Evolutionary conservation across 2,888 invertebrate species (phyloP).

Genomic region (Volucella zonaria): DNA sequence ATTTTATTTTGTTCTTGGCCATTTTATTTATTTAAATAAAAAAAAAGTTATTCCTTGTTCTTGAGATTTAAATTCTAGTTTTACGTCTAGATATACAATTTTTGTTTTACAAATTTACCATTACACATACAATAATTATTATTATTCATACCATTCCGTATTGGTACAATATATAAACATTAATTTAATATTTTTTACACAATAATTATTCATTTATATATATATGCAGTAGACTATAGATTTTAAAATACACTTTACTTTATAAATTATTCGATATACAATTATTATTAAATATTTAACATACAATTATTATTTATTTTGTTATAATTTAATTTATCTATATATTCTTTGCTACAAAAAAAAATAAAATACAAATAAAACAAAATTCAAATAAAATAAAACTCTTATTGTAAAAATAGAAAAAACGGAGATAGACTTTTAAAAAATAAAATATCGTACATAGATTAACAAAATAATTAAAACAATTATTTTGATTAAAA

Average conservation of each 20-base stretch:
- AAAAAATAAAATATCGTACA: slow-evolving; percentile 35
- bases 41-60: slow-evolving; percentile 31
- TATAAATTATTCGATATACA: slow-evolving; percentile 70
- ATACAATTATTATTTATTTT: slow-evolving; percentile 50
- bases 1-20: slow-evolving; percentile 58
- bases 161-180: slow-evolving; percentile 47
- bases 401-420: background rate
- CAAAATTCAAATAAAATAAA: no score
- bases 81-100: slow-evolving; percentile 52
- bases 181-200: slow-evolving; percentile 51
- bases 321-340: slow-evolving; percentile 65
- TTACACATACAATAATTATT: slow-evolving; percentile 35
- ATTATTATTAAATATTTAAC: slow-evolving; percentile 58
- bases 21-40: slow-evolving; percentile 23
- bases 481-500: slow-evolving; percentile 36
- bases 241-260: slow-evolving; percentile 60
- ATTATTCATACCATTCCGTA: slow-evolving; percentile 32
- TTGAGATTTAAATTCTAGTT: slow-evolving; percentile 25
- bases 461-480: slow-evolving; percentile 57
- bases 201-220: slow-evolving; percentile 38
- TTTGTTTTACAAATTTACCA: slow-evolving; percentile 50
- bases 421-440: slow-evolving; percentile 32
- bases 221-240: slow-evolving; percentile 27
- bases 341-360: slow-evolving; percentile 64
- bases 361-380: slow-evolving; percentile 25